Conservation (phyloP, 2,797 vertebrate genomes). For the Acanthurus lineatus region DNA sequence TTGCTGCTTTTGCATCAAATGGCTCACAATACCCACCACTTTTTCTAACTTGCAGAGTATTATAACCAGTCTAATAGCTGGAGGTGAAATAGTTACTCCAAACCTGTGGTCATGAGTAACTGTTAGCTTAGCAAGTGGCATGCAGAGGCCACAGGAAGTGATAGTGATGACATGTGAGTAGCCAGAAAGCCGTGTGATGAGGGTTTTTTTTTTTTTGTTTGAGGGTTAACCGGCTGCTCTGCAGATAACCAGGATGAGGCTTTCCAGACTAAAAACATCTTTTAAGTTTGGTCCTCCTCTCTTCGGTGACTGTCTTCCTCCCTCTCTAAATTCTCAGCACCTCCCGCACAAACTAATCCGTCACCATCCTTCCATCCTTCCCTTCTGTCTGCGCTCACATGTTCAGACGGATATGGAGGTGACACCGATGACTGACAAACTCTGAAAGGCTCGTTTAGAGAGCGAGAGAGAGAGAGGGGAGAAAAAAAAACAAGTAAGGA, state of each 20-base stretch:
- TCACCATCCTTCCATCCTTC: conserved; percentile 52
- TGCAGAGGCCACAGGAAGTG: conserved; percentile 15
- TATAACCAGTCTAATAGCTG: no score
- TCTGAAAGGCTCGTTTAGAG: conserved; percentile 70
- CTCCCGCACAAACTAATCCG: conserved; percentile 53
- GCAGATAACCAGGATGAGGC: conserved; percentile 19
- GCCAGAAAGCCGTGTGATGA: conserved; percentile 16
- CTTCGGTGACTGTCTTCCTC: conserved; percentile 23
- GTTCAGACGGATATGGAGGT: conserved; percentile 66
- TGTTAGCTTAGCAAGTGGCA: conserved; percentile 3
- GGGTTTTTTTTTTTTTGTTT: no score
- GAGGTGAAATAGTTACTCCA: no score
- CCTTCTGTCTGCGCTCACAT: conserved; percentile 47
- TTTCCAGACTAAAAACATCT: conserved; percentile 22
- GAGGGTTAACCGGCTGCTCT: background rate
- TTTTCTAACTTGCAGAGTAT: conserved; percentile 21
- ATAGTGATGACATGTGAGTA: conserved; percentile 2
- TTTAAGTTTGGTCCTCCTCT: conserved; percentile 23
- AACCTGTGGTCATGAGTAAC: background rate
- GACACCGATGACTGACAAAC: conserved; percentile 69
- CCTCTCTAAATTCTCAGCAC: conserved; percentile 29
- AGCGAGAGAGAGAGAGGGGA: conserved; percentile 20
- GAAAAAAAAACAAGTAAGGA: conserved; percentile 7
- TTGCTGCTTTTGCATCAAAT: conserved; percentile 30
- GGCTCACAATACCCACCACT: conserved; percentile 36